These are phyloP conservation scores for Melolontha melolontha DNA, from an alignment of 2,888 invertebrate species.

Conservation along the genomic window DNA sequence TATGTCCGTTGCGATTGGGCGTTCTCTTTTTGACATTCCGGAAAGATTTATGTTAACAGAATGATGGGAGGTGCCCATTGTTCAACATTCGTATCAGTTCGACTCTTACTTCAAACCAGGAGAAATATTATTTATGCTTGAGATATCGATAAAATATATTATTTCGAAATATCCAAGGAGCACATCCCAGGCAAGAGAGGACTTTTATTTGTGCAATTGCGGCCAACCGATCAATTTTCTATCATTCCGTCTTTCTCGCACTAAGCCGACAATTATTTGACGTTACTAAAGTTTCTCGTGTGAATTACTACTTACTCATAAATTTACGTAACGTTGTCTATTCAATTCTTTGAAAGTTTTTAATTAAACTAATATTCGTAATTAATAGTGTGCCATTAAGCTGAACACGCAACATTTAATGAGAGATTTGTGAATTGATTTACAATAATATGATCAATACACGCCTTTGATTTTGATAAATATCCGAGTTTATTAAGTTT, in stretches of 20 bases:
- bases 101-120: constrained; percentile 51
- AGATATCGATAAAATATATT: constrained; percentile 59
- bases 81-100: constrained; percentile 57
- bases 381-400: constrained; percentile 26
- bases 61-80: constrained; percentile 65
- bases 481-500: constrained; percentile 7
- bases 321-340: not conserved
- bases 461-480: constrained; percentile 15
- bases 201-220: constrained; percentile 38
- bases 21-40: constrained; percentile 64
- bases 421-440: constrained; percentile 19
- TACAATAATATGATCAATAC: constrained; percentile 7
- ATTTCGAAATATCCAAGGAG: constrained; percentile 51
- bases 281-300: constrained; percentile 4
- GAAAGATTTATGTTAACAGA: constrained; percentile 65
- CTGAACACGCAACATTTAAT: constrained; percentile 20
- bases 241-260: constrained; percentile 13
- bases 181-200: constrained; percentile 38
- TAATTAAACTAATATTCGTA: constrained; percentile 23
- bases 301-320: constrained; percentile 11
- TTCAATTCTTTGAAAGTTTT: constrained; percentile 11
- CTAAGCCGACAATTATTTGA: constrained; percentile 17
- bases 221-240: constrained; percentile 28
- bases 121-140: constrained; percentile 70
- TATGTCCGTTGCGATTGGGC: constrained; percentile 66